phyloP scores from a whole-genome alignment of 37 sponge, comb jelly and placozoan species.

The Aplysina aerophoba region DNA sequence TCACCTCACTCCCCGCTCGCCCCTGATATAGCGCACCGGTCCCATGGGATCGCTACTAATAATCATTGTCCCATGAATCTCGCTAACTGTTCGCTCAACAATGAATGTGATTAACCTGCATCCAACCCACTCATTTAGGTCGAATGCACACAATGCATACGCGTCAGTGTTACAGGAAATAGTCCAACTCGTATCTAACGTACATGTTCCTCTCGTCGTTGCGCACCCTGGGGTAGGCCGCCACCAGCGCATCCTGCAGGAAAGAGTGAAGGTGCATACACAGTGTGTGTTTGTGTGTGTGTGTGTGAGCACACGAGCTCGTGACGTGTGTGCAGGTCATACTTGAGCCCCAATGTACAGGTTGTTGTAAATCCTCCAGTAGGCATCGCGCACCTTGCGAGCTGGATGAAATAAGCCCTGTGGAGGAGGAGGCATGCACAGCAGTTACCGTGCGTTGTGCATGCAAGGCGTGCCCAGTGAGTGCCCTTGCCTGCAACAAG shows the following conservation, averaged over 20 bases:
- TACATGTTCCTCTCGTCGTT: conserved; percentile 80
- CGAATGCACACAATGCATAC: neutral
- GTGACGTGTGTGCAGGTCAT: conserved; percentile 1
- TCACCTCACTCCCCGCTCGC: neutral
- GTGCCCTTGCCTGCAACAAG: conserved; percentile 74
- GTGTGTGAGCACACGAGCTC: neutral
- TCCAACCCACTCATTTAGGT: conserved; percentile 26
- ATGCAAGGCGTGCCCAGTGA: neutral
- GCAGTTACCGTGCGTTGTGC: neutral
- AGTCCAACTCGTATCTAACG: conserved; percentile 79
- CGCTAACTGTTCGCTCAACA: conserved; percentile 5
- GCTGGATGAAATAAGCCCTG: conserved; percentile 98
- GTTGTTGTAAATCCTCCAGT: conserved; percentile 96
- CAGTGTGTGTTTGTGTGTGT: neutral
- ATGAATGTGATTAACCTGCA: conserved; percentile 19
- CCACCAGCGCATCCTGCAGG: conserved; percentile 86
- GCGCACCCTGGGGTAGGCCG: conserved; percentile 72
- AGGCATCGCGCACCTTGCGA: conserved; percentile 91
- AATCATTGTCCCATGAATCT: conserved; percentile 25
- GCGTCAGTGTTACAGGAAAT: conserved; percentile 65
- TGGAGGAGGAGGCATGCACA: conserved; percentile 5
- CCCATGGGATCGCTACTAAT: conserved; percentile 28
- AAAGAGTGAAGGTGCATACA: neutral
- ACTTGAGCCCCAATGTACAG: conserved; percentile 97
- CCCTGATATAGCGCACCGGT: conserved; percentile 11